Percentiles rank a stretch among this genome's conserved stretches.
Evolutionary conservation across 2,888 invertebrate species (phyloP).

Genomic region (Eupithecia tripunctaria): DNA sequence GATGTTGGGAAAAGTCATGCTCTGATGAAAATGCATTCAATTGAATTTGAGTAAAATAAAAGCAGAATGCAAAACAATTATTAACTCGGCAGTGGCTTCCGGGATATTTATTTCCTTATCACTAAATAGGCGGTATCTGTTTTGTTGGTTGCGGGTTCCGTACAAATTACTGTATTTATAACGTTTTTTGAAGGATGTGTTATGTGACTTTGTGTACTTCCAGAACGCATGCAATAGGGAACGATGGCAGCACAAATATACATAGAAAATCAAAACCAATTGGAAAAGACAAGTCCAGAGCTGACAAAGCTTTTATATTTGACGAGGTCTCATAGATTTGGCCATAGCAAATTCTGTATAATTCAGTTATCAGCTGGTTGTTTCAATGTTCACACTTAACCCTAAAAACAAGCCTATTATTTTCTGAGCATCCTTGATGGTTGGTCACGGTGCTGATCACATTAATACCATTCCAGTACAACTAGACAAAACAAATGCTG

Average conservation of each 20-base stretch:
- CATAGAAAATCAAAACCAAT: neutral
- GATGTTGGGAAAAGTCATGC: neutral
- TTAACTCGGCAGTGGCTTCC: conserved; percentile 56
- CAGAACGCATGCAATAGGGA: no score
- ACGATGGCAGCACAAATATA: no score
- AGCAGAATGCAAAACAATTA: conserved; percentile 54
- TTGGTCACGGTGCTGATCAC: conserved; percentile 47
- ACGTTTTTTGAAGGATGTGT: neutral
- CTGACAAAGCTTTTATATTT: neutral
- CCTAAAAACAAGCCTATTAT: conserved; percentile 41
- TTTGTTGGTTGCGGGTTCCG: conserved; percentile 39
- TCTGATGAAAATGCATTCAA: conserved; percentile 19
- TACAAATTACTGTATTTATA: conserved; percentile 19
- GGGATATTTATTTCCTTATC: conserved; percentile 58
- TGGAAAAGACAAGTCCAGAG: neutral
- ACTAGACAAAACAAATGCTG: conserved; percentile 28
- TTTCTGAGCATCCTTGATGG: conserved; percentile 45
- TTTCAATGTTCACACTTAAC: conserved; percentile 24
- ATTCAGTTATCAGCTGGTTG: neutral
- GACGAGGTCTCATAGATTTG: neutral
- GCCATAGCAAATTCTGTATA: neutral
- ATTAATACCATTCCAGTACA: conserved; percentile 41
- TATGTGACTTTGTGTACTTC: no score
- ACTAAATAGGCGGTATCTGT: conserved; percentile 31
- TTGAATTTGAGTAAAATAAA: conserved; percentile 15